Evolutionary conservation across 2,888 invertebrate species (phyloP).

Genomic region (Helicoverpa assulta): DNA sequence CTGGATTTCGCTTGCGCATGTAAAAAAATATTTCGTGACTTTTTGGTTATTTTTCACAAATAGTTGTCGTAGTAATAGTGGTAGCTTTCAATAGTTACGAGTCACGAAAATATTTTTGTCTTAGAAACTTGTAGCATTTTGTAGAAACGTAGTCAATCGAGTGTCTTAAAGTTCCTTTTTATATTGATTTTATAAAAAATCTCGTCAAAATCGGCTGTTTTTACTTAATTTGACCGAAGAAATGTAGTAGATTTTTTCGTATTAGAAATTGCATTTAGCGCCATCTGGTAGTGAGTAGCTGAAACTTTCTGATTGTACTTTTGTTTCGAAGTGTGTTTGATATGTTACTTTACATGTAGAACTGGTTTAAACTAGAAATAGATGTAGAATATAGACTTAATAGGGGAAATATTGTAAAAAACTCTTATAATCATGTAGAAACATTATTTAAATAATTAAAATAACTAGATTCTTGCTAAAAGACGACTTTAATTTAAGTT

Average conservation of each 20-base stretch:
- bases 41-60: not conserved
- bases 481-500: conserved; percentile 22
- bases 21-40: conserved; percentile 22
- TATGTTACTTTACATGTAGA: conserved; percentile 23
- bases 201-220: conserved; percentile 62
- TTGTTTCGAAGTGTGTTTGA: conserved; percentile 38
- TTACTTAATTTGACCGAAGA: conserved; percentile 36
- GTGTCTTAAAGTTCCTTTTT: conserved; percentile 35
- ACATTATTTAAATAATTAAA: conserved; percentile 45
- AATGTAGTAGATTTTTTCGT: conserved; percentile 11
- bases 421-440: conserved; percentile 57
- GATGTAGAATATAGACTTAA: conserved; percentile 39
- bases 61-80: not conserved
- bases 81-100: not conserved
- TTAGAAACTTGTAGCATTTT: conserved; percentile 12
- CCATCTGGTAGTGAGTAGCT: conserved; percentile 42
- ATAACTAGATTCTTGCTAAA: conserved; percentile 26
- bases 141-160: conserved; percentile 30
- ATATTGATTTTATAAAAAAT: conserved; percentile 10
- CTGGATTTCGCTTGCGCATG: conserved; percentile 28
- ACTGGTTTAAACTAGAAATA: conserved; percentile 49
- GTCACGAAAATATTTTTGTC: conserved; percentile 26
- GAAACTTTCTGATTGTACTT: conserved; percentile 18
- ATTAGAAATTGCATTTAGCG: conserved; percentile 15
- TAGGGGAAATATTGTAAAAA: conserved; percentile 62